Evolutionary conservation across 2,888 invertebrate genomes (phyloP).

Genomic region (Leptogaster cylindrica): DNA sequence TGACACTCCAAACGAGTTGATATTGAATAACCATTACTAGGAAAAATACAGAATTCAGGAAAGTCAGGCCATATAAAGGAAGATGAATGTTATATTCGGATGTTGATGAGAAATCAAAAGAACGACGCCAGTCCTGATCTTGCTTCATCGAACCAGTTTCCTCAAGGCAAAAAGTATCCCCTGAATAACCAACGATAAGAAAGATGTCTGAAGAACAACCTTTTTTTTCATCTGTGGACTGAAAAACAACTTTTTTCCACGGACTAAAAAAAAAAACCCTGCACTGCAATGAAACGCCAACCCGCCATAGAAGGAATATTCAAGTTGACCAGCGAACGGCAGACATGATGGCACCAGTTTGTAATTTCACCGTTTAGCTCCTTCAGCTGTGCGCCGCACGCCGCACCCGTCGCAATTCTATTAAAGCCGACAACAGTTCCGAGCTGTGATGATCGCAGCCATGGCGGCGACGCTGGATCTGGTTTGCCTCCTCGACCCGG

Average conservation of each 20-base stretch:
- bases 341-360: constrained; percentile 51
- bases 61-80: constrained; percentile 23
- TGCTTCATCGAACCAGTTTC: constrained; percentile 33
- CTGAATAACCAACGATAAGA: constrained; percentile 26
- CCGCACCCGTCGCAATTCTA: constrained; percentile 6
- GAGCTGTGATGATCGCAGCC: constrained; percentile 32
- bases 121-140: constrained; percentile 34
- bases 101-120: constrained; percentile 37
- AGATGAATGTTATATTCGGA: constrained; percentile 21
- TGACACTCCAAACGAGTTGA: constrained; percentile 23
- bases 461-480: constrained; percentile 38
- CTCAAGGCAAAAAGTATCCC: constrained; percentile 1
- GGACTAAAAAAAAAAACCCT: constrained; percentile 18
- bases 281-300: constrained; percentile 37
- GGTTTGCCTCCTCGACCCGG: constrained; percentile 15
- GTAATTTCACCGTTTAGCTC: constrained; percentile 48
- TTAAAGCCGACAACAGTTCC: constrained; percentile 31
- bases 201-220: constrained; percentile 24
- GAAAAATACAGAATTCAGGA: constrained; percentile 18
- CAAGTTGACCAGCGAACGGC: constrained; percentile 47
- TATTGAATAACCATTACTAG: constrained; percentile 24
- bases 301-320: constrained; percentile 19
- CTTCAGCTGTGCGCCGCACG: constrained; percentile 9
- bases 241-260: constrained; percentile 25
- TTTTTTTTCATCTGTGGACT: no score